Percentiles rank a stretch among this genome's conserved stretches.
Conservation (phyloP, 2,113 vertebrate genomes). For the Hucho hucho region DNA sequence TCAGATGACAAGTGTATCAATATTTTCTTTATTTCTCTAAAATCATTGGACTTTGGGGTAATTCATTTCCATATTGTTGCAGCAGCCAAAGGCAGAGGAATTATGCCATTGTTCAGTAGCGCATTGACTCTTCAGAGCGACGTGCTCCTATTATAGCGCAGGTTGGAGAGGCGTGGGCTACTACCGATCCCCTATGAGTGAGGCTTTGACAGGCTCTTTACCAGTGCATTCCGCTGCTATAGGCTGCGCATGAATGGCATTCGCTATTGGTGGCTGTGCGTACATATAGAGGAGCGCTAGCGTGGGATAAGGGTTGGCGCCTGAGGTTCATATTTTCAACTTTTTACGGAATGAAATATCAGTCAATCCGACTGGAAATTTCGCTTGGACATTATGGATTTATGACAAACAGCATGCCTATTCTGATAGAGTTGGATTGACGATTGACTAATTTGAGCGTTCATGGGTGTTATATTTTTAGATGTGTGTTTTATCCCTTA, state of each 20-base stretch:
- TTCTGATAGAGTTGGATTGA: background rate
- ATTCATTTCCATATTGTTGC: background rate
- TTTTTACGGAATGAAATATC: constrained; percentile 21
- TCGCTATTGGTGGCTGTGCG: constrained; percentile 26
- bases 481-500: background rate
- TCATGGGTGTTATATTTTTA: background rate
- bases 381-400: background rate
- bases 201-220: background rate
- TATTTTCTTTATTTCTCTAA: background rate
- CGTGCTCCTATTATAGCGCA: background rate
- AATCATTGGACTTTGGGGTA: background rate
- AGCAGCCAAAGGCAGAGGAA: background rate
- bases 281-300: constrained; percentile 23
- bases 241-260: constrained; percentile 21
- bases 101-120: background rate
- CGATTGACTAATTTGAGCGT: background rate
- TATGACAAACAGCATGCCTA: background rate
- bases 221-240: constrained; percentile 26
- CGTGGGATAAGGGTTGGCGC: background rate
- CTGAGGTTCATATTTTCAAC: constrained; percentile 11
- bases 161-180: constrained; percentile 10
- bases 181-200: background rate
- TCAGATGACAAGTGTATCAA: background rate
- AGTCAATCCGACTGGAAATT: constrained; percentile 3
- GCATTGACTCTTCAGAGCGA: background rate